Evolutionary conservation across 1,140 invertebrate species (phyloP), one percentile per base, ranked within the genome.

Genomic region (Macrobrachium rosenbergii): DNA sequence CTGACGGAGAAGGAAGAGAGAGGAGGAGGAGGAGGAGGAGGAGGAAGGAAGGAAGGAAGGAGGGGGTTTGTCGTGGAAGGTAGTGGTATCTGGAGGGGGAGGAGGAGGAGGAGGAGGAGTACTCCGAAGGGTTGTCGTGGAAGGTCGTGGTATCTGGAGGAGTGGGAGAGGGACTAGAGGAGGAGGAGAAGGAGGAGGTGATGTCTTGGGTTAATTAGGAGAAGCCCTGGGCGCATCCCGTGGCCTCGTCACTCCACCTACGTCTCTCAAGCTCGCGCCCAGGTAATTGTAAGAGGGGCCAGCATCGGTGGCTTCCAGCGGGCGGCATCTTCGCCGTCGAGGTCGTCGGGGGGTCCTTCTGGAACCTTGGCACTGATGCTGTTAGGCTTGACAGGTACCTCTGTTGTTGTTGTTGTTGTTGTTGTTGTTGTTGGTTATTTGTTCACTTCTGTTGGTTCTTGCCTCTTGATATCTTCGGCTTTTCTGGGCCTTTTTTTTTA

Each of bases 211-310:
- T 87, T 86, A 87, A 87, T 87, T 87, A 81, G 84, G 60, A 87
- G 76, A 78, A 72, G 77, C 77, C 63, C 52, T 28, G 78, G 69
- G 77, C 84, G 52, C 52, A 81, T 87, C 84, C 75, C 73, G 82
- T 63, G 75, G 82, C 82, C 82, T 81, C 78, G 84, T 87, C 84
- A 87, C 64, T 87, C 64, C 59, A 62, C 37, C 52, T 10, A 63
- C 64, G 84, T 87, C 84, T 87, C 84, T 87, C 84, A 87, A 87
- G 84, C 78, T 87, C 84, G 84, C 84, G 28, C 28, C 78, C 64
- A 73, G 84, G 84, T 87, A 87, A 87, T 87, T 87, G 84, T 81
- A 80, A 87, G 78, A 78, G 28, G 28, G 28, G 28, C 28, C 28
- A 37, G 28, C 28, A 37, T 37, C 28, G 28, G 28, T 37, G 28